Conservation (phyloP, 2,797 vertebrate species). For the Myotis myotis region DNA sequence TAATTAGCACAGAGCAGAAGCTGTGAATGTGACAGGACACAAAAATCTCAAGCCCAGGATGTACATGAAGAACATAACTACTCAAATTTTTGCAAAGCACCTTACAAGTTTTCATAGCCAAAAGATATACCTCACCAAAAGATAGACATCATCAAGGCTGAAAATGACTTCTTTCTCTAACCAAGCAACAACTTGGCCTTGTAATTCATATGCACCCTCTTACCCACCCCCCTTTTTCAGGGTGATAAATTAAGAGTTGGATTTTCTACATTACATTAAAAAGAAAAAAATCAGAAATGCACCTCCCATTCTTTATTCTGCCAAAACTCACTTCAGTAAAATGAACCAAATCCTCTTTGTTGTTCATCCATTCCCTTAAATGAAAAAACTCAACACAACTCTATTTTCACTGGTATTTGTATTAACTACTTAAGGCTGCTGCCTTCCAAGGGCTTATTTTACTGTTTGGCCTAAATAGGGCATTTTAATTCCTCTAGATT, state of each 20-base stretch:
- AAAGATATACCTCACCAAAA: background rate
- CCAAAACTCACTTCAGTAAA: slow-evolving; percentile 26
- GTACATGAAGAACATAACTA: background rate
- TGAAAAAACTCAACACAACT: background rate
- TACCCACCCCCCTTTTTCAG: background rate
- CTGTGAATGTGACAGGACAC: background rate
- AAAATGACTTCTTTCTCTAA: background rate
- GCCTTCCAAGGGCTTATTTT: slow-evolving; percentile 26
- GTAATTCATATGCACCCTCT: background rate
- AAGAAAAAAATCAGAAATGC: background rate
- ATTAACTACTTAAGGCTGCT: background rate
- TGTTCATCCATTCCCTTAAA: background rate
- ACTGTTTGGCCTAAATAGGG: background rate
- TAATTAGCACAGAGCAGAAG: background rate
- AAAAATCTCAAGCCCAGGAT: background rate
- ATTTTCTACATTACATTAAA: slow-evolving; percentile 24
- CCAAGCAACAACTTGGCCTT: background rate
- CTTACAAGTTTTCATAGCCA: background rate
- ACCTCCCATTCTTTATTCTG: background rate
- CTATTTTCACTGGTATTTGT: background rate
- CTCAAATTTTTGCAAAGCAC: background rate
- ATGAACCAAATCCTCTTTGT: slow-evolving; percentile 18
- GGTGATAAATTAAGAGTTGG: background rate
- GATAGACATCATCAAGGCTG: background rate
- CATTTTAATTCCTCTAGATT: slow-evolving; percentile 43